phyloP scores from a whole-genome alignment of 2,888 invertebrate species.

The Eurois occulta region DNA sequence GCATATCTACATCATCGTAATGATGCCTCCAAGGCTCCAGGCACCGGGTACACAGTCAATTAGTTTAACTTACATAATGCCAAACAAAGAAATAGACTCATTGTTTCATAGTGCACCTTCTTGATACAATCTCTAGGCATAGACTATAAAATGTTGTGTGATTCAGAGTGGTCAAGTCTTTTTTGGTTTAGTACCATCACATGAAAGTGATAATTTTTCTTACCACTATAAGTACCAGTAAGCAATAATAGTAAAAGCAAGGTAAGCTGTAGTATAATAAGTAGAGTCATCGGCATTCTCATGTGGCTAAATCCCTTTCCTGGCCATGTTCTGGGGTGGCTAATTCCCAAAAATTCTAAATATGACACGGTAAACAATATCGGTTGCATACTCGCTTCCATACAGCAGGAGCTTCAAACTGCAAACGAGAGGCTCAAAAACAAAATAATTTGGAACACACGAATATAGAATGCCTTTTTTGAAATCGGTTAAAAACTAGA shows the following conservation, averaged over 20 bases:
- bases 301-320: neutral
- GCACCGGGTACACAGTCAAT: slow-evolving; percentile 53
- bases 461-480: neutral
- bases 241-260: too few species aligned
- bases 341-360: neutral
- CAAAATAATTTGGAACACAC: too few species aligned
- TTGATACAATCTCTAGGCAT: slow-evolving; percentile 59
- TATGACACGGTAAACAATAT: neutral
- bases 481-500: neutral
- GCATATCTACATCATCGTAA: slow-evolving; percentile 58
- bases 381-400: neutral
- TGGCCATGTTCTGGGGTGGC: neutral
- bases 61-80: slow-evolving; percentile 63
- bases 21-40: slow-evolving; percentile 59
- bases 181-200: neutral
- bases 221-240: too few species aligned
- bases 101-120: slow-evolving; percentile 63
- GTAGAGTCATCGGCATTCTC: neutral
- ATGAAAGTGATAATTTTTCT: neutral
- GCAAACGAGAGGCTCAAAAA: too few species aligned
- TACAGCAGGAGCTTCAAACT: neutral
- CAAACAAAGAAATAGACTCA: slow-evolving; percentile 60
- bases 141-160: slow-evolving; percentile 55
- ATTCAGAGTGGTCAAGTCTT: slow-evolving; percentile 29
- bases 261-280: neutral